These are phyloP conservation scores for Nanorana parkeri DNA, from an alignment of 2,113 vertebrate species.

Conservation along the genomic window DNA sequence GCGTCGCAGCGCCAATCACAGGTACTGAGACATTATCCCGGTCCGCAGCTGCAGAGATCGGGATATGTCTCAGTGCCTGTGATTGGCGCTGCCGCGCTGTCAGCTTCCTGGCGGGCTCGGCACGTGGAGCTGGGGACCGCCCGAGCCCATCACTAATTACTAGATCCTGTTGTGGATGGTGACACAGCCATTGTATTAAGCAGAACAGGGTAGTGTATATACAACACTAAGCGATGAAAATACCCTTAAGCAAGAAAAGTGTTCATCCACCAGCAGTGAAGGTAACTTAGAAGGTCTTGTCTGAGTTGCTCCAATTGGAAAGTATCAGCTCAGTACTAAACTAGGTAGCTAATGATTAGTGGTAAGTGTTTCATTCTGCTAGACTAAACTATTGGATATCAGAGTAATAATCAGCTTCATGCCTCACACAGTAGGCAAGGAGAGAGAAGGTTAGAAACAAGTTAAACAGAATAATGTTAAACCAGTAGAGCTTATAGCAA, in stretches of 20 bases:
- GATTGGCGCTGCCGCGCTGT: too few species aligned
- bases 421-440: not conserved
- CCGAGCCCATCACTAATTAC: too few species aligned
- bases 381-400: not conserved
- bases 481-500: too few species aligned
- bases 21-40: too few species aligned
- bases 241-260: conserved; percentile 17
- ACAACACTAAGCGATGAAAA: conserved; percentile 16
- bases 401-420: not conserved
- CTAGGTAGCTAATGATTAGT: not conserved
- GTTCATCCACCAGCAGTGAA: conserved; percentile 36
- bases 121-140: too few species aligned
- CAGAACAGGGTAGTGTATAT: conserved; percentile 28
- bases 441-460: not conserved
- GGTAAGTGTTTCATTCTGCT: not conserved
- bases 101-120: too few species aligned
- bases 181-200: conserved; percentile 30
- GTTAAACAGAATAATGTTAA: too few species aligned
- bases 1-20: too few species aligned
- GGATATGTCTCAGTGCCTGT: too few species aligned
- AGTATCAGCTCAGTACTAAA: conserved; percentile 9
- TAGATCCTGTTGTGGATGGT: conserved; percentile 1
- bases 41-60: too few species aligned
- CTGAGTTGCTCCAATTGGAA: conserved; percentile 18
- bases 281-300: conserved; percentile 22